phyloP scores from a whole-genome alignment of 2,797 vertebrate genomes.

The Sebastes trivittatus region DNA sequence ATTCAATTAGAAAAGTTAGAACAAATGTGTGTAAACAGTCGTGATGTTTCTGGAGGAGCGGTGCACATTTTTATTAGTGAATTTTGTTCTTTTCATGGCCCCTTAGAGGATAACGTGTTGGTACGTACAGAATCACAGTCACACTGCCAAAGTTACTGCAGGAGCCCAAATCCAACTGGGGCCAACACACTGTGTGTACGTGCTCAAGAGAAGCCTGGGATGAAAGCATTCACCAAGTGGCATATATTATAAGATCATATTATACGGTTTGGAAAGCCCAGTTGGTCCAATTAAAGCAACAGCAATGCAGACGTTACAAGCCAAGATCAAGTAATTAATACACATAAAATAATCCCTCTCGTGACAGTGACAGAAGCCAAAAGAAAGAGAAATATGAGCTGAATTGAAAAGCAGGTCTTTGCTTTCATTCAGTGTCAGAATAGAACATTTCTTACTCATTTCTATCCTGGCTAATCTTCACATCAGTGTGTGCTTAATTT shows the following conservation, averaged over 20 bases:
- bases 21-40: slow-evolving; percentile 14
- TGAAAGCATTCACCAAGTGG: slow-evolving; percentile 41
- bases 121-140: slow-evolving; percentile 19
- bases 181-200: slow-evolving; percentile 6
- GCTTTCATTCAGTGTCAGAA: background rate
- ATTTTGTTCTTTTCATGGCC: slow-evolving; percentile 18
- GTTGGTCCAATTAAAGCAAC: slow-evolving; percentile 58
- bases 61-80: slow-evolving; percentile 5
- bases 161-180: slow-evolving; percentile 16
- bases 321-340: slow-evolving; percentile 54
- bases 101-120: slow-evolving; percentile 31
- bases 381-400: slow-evolving; percentile 14
- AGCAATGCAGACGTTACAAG: slow-evolving; percentile 21
- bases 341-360: slow-evolving; percentile 22
- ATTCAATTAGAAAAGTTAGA: background rate
- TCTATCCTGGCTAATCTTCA: background rate
- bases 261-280: slow-evolving; percentile 55
- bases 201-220: slow-evolving; percentile 6
- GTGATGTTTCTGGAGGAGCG: slow-evolving; percentile 3
- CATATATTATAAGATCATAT: slow-evolving; percentile 48
- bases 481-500: background rate
- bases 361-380: slow-evolving; percentile 33
- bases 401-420: background rate
- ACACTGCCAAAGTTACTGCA: slow-evolving; percentile 10
- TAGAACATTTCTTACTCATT: background rate